Evolutionary conservation across 2,888 invertebrate genomes (phyloP).

Genomic region (Choreutis nemorana): DNA sequence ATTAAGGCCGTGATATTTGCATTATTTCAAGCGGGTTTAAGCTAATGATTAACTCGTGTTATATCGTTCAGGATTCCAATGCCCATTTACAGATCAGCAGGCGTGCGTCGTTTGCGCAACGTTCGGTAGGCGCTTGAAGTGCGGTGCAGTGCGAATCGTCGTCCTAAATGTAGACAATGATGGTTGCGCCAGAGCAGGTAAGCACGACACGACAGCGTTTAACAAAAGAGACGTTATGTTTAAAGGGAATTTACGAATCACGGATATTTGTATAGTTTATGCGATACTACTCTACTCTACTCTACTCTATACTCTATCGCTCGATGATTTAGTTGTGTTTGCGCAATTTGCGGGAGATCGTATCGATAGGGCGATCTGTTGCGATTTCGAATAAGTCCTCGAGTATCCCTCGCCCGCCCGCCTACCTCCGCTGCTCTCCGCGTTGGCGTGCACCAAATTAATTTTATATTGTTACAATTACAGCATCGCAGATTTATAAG

Average conservation of each 20-base stretch:
- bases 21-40: constrained; percentile 15
- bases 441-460: constrained; percentile 41
- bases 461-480: constrained; percentile 37
- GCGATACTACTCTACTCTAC: constrained; percentile 17
- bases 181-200: constrained; percentile 17
- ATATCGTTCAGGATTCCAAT: constrained; percentile 19
- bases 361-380: background rate
- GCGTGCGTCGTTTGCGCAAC: constrained; percentile 22
- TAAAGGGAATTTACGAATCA: no score
- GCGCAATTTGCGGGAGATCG: no score
- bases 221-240: constrained; percentile 17
- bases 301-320: no score
- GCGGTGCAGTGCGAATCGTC: constrained; percentile 34
- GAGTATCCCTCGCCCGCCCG: constrained; percentile 22
- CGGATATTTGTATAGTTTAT: constrained; percentile 20
- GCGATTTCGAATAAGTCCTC: constrained; percentile 5
- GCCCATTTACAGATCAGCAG: constrained; percentile 14
- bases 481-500: constrained; percentile 9
- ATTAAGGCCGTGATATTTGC: background rate
- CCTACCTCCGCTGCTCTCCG: constrained; percentile 22
- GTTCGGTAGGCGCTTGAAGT: constrained; percentile 23
- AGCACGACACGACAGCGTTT: constrained; percentile 11
- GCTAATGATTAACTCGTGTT: constrained; percentile 16
- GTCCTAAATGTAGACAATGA: constrained; percentile 45
- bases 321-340: no score